Base-by-base conservation (phyloP, 2,888 invertebrate genomes). In the Agrotis puta region DNA sequence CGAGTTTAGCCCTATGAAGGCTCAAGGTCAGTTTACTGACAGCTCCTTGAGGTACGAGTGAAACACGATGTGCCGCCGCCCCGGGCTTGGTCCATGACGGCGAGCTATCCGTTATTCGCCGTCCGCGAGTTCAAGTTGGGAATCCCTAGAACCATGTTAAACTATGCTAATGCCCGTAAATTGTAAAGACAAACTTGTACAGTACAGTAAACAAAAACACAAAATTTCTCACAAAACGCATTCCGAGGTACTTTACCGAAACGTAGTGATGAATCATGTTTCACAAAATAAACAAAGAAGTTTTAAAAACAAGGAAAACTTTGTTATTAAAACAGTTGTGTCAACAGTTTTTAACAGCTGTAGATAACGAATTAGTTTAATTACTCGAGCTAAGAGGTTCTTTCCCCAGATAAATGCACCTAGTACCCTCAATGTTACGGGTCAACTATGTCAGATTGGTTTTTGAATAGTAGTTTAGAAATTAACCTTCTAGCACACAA, bases 171-270 rank as follows among this genome's bases (percentile, higher is more conserved):
- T 33, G n/a, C 33, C 13, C n/a, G n/a, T n/a, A 56, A 33, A 56
- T 33, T 1, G n/a, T 24, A 56, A 33, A 53, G 33, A 33, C 2
- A 47, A 47, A 11, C 48, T 6, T 11, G 5, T n/a, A 20, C 9
- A 47, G 1, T 4, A 22, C 14, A 7, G 5, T 22, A 39, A 54
- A 47, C n/a, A 54, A n/a, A 66, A 50, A 20, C 18, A 24, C 6
- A 18, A 2, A 3, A 16, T 62, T 54, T 3, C 3, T 1, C 27
- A 63, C 53, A 48, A 54, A 22, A 6, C 16, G 11, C n/a, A 16
- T 0, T 1, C 24, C 22, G 4, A 74, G 71, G 71, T 74, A 74
- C 48, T 74, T 64, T 64, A 72, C 71, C 71, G 39, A 71, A 33
- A 56, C n/a, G n/a, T 7, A 16, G 22, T 2, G 43, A 43, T 74